A percentile compares a stretch with the other conserved stretches of the same genome.
Conservation (phyloP, 2,113 vertebrate genomes). For the Chaetorhynchus papuensis region DNA sequence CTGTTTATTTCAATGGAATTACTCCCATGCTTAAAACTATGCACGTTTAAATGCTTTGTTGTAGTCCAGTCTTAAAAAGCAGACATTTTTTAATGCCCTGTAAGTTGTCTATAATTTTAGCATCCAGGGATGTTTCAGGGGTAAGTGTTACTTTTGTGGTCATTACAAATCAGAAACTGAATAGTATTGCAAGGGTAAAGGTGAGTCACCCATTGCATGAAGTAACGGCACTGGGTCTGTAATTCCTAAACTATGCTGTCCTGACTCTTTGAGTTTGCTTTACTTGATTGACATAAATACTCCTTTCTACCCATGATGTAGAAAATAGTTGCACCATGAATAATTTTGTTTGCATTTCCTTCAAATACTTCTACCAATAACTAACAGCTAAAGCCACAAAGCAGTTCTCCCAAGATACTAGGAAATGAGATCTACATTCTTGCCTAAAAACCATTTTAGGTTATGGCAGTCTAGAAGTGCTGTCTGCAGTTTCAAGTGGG, state of each 20-base stretch:
- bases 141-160: not conserved
- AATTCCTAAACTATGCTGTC: not conserved
- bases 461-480: not conserved
- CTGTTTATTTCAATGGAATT: constrained; percentile 29
- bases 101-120: not conserved
- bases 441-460: not conserved
- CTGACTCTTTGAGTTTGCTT: not conserved
- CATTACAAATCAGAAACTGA: not conserved
- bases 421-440: not conserved
- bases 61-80: not conserved
- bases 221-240: not conserved
- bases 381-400: not conserved
- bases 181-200: not conserved
- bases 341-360: not conserved
- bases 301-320: not conserved
- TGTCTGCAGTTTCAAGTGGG: not conserved
- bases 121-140: not conserved
- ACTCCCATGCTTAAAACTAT: not conserved
- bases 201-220: not conserved
- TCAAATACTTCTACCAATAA: not conserved
- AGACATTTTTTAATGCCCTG: not conserved
- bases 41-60: not conserved
- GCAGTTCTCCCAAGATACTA: not conserved
- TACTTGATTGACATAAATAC: not conserved
- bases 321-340: not conserved